These are phyloP conservation scores for Diplazon laetatorius DNA, from an alignment of 2,888 invertebrate genomes.

Conservation along the genomic window DNA sequence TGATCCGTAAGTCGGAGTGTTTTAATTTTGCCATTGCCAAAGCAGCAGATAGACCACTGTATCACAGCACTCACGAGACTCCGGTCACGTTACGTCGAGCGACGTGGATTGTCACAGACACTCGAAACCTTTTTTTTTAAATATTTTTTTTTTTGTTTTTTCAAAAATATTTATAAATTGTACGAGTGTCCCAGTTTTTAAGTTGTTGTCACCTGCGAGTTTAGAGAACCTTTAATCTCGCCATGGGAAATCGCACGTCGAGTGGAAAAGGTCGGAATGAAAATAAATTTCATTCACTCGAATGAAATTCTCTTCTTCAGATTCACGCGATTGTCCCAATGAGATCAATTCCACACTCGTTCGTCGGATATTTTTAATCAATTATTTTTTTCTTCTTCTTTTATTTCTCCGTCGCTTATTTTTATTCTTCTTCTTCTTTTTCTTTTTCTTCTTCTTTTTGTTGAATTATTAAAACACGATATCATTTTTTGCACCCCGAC, in stretches of 20 bases:
- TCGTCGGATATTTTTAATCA: not conserved
- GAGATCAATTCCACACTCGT: conserved; percentile 26
- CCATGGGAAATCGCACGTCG: conserved; percentile 25
- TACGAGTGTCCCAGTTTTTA: no score
- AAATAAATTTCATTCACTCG: not conserved
- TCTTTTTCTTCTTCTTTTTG: conserved; percentile 22
- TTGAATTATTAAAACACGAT: conserved; percentile 44
- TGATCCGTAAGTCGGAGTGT: conserved; percentile 63
- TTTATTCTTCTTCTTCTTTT: conserved; percentile 27
- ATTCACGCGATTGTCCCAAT: conserved; percentile 10
- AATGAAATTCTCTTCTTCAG: conserved; percentile 34
- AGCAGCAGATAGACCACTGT: conserved; percentile 62
- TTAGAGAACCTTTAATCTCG: not conserved
- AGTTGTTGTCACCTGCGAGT: no score
- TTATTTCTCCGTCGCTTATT: no score
- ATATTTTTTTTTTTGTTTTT: no score
- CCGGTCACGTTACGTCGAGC: conserved; percentile 64
- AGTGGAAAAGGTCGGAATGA: conserved; percentile 20
- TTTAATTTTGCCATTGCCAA: conserved; percentile 59
- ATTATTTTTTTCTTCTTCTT: not conserved
- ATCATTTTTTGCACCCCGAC: conserved; percentile 76
- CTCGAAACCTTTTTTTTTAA: no score
- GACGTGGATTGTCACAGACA: conserved; percentile 47
- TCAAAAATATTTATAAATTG: no score
- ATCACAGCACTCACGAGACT: conserved; percentile 65